Evolutionary conservation across 2,113 vertebrate genomes (phyloP), one percentile per base, ranked within the genome.

Genomic region (Antechinus stuartii): DNA sequence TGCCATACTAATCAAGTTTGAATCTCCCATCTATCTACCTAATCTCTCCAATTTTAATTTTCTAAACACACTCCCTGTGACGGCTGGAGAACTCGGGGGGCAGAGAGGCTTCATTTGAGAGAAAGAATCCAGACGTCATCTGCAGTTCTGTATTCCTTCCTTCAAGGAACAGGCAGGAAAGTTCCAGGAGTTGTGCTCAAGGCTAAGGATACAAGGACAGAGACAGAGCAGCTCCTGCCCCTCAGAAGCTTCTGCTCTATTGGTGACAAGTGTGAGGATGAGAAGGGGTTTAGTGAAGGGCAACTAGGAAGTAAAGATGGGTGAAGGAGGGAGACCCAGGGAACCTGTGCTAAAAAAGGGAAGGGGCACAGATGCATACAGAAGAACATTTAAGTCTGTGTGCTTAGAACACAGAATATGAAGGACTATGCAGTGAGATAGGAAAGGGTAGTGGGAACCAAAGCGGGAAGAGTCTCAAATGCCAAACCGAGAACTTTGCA

Each of bases 1-100:
- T 91, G 46, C 22, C 89, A 92, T 93, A 90, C 52, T 35, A 95
- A 97, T 91, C 55, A 95, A 94, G 90, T 93, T 96, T 94, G 90
- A 96, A 94, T 93, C 91, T 92, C 19, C 35, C 92, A 94, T 95
- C 96, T 96, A 92, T 94, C 89, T 84, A 42, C 30, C 68, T 93
- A 93, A 92, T n/a, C 12, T 92, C 93, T 84, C 68, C 68, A 42
- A 84, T 6, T 42, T 84, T 84, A 84, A 84, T 42, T 84, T 96
- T 92, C 47, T 84, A 96, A 95, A 54, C 42, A 94, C 25, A 89
- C 23, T 57, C 57, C 54, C 16, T 92, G 94, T 91, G 52, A 93
- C 3, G 76, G 93, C 90, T 94, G n/a, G 30, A 14, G 30, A 68
- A 68, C 12, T 95, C 10, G 24, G 35, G 27, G 26, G 89, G 42